These are phyloP conservation scores for Phycodurus eques DNA, from an alignment of 2,113 vertebrate genomes.

Conservation along the genomic window DNA sequence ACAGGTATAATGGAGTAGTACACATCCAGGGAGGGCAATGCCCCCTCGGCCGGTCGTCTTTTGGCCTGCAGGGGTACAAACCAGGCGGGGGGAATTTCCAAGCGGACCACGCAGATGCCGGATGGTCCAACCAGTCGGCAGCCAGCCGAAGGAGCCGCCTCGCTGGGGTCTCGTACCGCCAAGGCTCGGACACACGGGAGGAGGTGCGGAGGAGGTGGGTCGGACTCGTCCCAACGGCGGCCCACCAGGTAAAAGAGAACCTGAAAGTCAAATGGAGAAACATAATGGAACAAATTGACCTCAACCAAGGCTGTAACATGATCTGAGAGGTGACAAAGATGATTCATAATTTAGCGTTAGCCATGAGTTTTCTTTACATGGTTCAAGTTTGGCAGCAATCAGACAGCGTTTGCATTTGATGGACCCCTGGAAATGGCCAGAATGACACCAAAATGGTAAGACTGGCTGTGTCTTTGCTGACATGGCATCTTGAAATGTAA, in stretches of 20 bases:
- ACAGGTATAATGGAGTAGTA: constrained; percentile 81
- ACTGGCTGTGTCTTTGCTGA: not conserved
- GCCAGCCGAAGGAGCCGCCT: constrained; percentile 79
- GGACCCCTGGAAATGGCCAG: not conserved
- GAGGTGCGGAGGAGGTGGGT: constrained; percentile 53
- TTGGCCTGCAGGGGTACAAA: constrained; percentile 79
- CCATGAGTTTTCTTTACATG: not conserved
- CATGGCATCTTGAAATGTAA: too few relatives aligned
- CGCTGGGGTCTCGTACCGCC: constrained; percentile 80
- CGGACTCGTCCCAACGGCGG: constrained; percentile 81
- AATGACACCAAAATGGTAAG: not conserved
- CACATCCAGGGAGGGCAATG: constrained; percentile 79
- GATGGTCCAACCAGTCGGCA: constrained; percentile 84
- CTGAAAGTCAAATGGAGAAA: constrained; percentile 48
- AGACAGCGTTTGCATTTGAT: not conserved
- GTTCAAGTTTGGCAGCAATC: not conserved
- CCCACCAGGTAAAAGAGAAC: constrained; percentile 88
- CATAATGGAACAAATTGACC: not conserved
- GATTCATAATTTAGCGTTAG: not conserved
- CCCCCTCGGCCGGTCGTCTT: constrained; percentile 64
- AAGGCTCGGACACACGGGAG: constrained; percentile 86
- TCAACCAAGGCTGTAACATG: not conserved
- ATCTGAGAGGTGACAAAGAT: not conserved
- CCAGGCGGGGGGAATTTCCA: constrained; percentile 87
- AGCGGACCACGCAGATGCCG: constrained; percentile 87